These are phyloP conservation scores for Eunapius fragilis DNA, from an alignment of 37 sponge, comb jelly and placozoan genomes.

Conservation along the genomic window DNA sequence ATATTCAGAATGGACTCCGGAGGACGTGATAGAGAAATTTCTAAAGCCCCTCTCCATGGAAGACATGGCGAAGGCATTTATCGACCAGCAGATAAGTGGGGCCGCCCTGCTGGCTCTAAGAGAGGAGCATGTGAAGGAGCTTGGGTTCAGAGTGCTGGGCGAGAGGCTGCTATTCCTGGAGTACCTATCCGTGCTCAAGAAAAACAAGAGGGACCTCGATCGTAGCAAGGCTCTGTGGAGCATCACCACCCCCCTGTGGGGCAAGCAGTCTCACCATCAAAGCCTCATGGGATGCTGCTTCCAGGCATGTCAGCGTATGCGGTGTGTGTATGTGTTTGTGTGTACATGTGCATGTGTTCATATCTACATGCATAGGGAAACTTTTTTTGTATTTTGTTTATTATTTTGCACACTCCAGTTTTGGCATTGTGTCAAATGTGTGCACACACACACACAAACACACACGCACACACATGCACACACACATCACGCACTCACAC, in stretches of 20 bases:
- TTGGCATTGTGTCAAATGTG: no score
- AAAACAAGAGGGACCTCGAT: slow-evolving; percentile 83
- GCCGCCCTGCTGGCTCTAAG: slow-evolving; percentile 59
- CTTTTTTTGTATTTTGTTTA: no score
- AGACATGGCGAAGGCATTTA: slow-evolving; percentile 68
- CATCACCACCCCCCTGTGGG: slow-evolving; percentile 66
- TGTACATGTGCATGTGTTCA: no score
- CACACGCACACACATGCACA: background rate
- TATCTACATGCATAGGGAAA: no score
- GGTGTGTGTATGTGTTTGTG: background rate
- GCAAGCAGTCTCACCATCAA: slow-evolving; percentile 57
- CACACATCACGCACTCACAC: no score
- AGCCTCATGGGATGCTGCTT: slow-evolving; percentile 60
- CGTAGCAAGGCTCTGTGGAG: slow-evolving; percentile 80
- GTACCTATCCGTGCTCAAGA: slow-evolving; percentile 83
- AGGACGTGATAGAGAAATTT: slow-evolving; percentile 71
- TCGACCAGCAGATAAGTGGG: slow-evolving; percentile 65
- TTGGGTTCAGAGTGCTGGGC: slow-evolving; percentile 56
- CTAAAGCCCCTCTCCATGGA: slow-evolving; percentile 77
- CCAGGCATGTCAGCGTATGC: slow-evolving; percentile 40
- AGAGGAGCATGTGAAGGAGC: slow-evolving; percentile 78
- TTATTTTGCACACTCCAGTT: no score
- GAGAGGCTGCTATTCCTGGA: slow-evolving; percentile 80
- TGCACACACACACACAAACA: no score
- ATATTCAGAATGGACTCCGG: slow-evolving; percentile 66